Percentiles rank a stretch among this genome's conserved stretches.
Conservation (phyloP, 2,113 vertebrate species). For the Catharus minimus region DNA sequence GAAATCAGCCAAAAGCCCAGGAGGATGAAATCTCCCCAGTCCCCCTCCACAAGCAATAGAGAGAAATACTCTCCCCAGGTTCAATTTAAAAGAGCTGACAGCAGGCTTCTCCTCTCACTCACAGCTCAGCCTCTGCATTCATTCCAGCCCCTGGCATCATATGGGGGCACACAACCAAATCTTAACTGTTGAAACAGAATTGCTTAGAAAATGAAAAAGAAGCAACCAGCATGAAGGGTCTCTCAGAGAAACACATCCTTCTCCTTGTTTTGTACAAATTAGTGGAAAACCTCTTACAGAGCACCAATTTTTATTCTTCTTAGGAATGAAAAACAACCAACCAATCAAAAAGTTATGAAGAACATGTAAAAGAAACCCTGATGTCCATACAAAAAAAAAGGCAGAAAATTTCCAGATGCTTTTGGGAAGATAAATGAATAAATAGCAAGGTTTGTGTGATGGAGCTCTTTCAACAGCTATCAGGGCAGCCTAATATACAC, state of each 20-base stretch:
- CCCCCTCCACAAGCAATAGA: not conserved
- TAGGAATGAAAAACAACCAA: not conserved
- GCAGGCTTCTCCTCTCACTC: not conserved
- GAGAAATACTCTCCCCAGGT: not conserved
- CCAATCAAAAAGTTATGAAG: not conserved
- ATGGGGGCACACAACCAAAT: not conserved
- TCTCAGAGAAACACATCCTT: not conserved
- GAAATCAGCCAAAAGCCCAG: not conserved
- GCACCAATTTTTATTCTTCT: not conserved
- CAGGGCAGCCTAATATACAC: not conserved
- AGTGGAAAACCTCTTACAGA: not conserved
- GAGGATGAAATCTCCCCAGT: not conserved
- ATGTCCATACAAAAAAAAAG: not conserved
- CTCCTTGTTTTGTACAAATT: not conserved
- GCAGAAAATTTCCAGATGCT: not conserved
- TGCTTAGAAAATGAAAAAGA: not conserved
- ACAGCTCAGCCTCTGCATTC: not conserved
- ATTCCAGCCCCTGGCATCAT: not conserved
- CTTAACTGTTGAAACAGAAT: not conserved
- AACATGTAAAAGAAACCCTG: not conserved
- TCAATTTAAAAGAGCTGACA: not conserved
- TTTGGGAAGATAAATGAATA: not conserved
- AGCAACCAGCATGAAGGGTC: not conserved
- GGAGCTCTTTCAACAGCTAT: not conserved
- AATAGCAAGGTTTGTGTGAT: not conserved